These are phyloP conservation scores for Psittacara wagleri DNA, from an alignment of 2,113 vertebrate genomes.

Conservation along the genomic window DNA sequence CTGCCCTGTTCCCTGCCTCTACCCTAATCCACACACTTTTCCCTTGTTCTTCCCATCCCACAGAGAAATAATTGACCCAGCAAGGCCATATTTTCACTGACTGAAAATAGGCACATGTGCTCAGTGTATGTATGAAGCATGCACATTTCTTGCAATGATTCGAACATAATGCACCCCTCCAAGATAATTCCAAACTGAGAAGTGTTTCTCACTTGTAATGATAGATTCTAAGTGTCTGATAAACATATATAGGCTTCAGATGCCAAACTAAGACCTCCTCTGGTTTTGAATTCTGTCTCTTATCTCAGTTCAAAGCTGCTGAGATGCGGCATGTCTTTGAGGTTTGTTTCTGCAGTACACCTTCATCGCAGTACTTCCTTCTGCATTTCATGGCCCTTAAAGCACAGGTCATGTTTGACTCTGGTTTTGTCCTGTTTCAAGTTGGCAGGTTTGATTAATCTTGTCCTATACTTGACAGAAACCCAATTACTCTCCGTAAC, in stretches of 20 bases:
- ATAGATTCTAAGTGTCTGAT: not conserved
- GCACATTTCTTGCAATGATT: not conserved
- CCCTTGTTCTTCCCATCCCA: not conserved
- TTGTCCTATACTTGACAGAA: slow-evolving; percentile 2
- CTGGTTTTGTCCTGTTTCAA: not conserved
- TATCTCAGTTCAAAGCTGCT: slow-evolving; percentile 14
- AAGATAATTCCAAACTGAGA: not conserved
- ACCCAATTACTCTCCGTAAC: not conserved
- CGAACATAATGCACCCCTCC: not conserved
- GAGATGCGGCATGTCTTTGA: not conserved
- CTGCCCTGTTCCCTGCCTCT: not conserved
- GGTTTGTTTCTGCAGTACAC: not conserved
- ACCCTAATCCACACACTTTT: accelerated
- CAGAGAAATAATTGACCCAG: not conserved
- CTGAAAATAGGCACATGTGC: not conserved
- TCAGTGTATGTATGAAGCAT: accelerated
- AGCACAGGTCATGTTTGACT: not conserved
- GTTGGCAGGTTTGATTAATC: slow-evolving; percentile 8
- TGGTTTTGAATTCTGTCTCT: not conserved
- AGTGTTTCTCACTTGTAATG: not conserved
- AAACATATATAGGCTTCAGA: not conserved
- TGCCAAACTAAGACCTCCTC: not conserved
- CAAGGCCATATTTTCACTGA: not conserved
- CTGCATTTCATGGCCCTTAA: not conserved
- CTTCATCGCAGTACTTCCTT: not conserved